Percentiles rank a stretch among this genome's conserved stretches.
Conservation (phyloP, 1,140 invertebrate species). For the Drusus annulatus region DNA sequence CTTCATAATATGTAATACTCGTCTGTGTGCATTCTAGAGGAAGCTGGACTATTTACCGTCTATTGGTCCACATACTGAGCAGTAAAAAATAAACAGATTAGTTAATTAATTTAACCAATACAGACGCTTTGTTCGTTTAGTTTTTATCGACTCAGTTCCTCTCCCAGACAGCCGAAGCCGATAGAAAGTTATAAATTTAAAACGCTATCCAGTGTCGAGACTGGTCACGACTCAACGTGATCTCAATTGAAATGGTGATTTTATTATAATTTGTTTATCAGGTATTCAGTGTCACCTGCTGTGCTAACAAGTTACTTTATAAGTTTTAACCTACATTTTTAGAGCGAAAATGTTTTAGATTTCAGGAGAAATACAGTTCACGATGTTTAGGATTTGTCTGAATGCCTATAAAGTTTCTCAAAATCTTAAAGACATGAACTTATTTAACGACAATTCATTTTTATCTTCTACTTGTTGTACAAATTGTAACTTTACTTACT, state of each 20-base stretch:
- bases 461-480: no score
- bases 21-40: background rate
- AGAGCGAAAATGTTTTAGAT: background rate
- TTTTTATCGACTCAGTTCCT: background rate
- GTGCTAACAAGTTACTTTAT: slow-evolving; percentile 17
- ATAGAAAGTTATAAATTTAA: background rate
- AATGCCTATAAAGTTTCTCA: no score
- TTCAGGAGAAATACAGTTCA: background rate
- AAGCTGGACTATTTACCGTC: no score
- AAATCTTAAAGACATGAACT: no score
- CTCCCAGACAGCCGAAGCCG: background rate
- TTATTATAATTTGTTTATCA: slow-evolving; percentile 32
- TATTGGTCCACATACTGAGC: no score
- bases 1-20: background rate
- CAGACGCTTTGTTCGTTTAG: no score
- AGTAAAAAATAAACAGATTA: no score
- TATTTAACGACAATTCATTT: no score
- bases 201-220: slow-evolving; percentile 2
- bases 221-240: slow-evolving; percentile 28
- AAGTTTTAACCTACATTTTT: slow-evolving; percentile 6
- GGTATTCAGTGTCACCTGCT: slow-evolving; percentile 26
- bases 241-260: slow-evolving; percentile 35
- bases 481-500: no score
- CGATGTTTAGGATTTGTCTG: no score
- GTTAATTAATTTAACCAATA: no score